Evolutionary conservation across 2,113 vertebrate species (phyloP), one percentile per base, ranked within the genome.

Genomic region (Stegostoma tigrinum): DNA sequence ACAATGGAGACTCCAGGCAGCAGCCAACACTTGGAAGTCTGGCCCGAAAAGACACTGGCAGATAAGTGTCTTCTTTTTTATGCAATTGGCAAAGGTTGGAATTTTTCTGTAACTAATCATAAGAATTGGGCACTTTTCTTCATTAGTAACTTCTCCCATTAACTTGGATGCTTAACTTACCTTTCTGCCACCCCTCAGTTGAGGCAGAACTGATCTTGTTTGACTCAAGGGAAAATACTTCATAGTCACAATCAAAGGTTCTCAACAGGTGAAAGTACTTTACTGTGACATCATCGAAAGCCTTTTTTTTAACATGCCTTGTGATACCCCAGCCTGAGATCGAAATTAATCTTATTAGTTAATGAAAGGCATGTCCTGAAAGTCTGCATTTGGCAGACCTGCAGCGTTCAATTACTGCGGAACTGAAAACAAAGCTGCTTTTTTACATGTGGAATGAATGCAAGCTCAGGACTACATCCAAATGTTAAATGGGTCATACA

Each of bases 361-460:
- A 64, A 93, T 61, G 66, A 66, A 93, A 93, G 89, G 23, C 5
- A n/a, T 64, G 19, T 34, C 38, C 89, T 93, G 61, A 93, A 66
- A 66, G 42, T 93, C 87, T 90, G 34, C 34, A 66, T 66, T 66
- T 66, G 89, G n/a, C 38, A n/a, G 64, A 93, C 19, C 14, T 2
- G 21, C 15, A 66, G 55, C n/a, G n/a, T 21, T 61, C 89, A 91
- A 38, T 83, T 14, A 42, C 38, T 42, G 80, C 67, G 61, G 10
- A 93, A 21, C 89, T 21, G 64, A 34, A 66, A 67, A 66, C 61
- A 93, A 93, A 66, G 34, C 89, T 93, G 15, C 5, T 93, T 67
- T 83, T 93, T 93, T 67, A 93, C n/a, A 93, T 66, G 61, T 93
- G 89, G 89, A 93, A 83, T 83, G 80, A 83, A 83, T 83, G 38